Conservation (phyloP, 2,113 vertebrate genomes). For the Oryzias melastigma region DNA sequence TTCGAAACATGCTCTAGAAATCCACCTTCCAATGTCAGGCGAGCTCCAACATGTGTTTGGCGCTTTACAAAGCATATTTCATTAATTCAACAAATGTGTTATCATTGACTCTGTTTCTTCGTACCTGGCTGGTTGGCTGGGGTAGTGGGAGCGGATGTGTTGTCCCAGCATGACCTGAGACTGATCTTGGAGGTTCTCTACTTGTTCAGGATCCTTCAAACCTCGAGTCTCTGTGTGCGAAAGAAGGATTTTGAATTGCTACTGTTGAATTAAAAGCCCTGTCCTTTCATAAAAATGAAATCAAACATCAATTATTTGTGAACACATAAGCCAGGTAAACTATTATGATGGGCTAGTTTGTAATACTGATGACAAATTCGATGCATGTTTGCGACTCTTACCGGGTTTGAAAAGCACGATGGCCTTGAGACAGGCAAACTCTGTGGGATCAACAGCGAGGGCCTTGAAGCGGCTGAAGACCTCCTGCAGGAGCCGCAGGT, state of each 20-base stretch:
- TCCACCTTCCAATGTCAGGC: too few relatives aligned
- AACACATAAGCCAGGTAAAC: too few relatives aligned
- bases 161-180: conserved; percentile 96
- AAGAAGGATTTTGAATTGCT: background rate
- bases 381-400: conserved; percentile 52
- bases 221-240: conserved; percentile 86
- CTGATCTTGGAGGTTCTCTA: conserved; percentile 97
- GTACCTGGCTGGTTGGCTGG: conserved; percentile 90
- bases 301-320: too few relatives aligned
- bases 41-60: too few relatives aligned
- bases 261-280: too few relatives aligned
- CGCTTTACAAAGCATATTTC: too few relatives aligned
- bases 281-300: too few relatives aligned
- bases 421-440: conserved; percentile 97
- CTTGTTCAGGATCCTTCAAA: conserved; percentile 94
- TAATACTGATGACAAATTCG: too few relatives aligned
- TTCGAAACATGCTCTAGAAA: too few relatives aligned
- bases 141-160: conserved; percentile 90
- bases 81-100: too few relatives aligned
- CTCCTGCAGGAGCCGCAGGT: conserved; percentile 88
- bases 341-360: too few relatives aligned
- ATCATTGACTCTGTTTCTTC: too few relatives aligned
- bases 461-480: conserved; percentile 89
- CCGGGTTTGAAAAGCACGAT: conserved; percentile 98
- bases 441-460: conserved; percentile 88